Conservation (phyloP, 1,140 invertebrate species). For the Hyles vespertilio region DNA sequence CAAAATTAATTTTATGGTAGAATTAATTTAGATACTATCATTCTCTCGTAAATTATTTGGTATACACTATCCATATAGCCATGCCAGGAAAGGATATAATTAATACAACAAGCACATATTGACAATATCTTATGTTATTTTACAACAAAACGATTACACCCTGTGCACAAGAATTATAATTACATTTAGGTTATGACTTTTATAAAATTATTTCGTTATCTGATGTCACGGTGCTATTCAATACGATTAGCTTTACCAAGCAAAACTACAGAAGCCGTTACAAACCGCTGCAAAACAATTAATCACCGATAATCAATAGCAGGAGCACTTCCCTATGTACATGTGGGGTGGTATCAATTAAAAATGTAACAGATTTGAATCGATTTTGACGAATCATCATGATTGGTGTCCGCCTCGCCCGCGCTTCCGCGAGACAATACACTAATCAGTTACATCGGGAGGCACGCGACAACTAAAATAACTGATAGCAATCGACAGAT, state of each 20-base stretch:
- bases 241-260: not conserved
- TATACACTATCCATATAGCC: too few relatives aligned
- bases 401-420: conserved; percentile 25
- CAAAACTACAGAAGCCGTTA: not conserved
- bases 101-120: too few relatives aligned
- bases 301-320: conserved; percentile 31
- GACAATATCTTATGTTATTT: too few relatives aligned
- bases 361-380: conserved; percentile 62
- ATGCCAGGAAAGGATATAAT: too few relatives aligned
- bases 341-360: conserved; percentile 49
- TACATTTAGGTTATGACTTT: not conserved
- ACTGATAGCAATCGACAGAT: conserved; percentile 64
- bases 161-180: not conserved
- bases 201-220: not conserved
- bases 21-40: too few relatives aligned
- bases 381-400: conserved; percentile 68
- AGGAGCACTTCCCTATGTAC: conserved; percentile 23
- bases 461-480: conserved; percentile 66
- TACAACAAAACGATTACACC: too few relatives aligned
- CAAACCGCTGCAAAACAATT: conserved; percentile 24
- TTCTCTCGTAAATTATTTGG: too few relatives aligned
- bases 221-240: not conserved
- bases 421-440: conserved; percentile 57
- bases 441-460: conserved; percentile 52
- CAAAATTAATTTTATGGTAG: too few relatives aligned